Base-by-base conservation (phyloP, 2,888 invertebrate species). In the Drosophila meridiana region DNA sequence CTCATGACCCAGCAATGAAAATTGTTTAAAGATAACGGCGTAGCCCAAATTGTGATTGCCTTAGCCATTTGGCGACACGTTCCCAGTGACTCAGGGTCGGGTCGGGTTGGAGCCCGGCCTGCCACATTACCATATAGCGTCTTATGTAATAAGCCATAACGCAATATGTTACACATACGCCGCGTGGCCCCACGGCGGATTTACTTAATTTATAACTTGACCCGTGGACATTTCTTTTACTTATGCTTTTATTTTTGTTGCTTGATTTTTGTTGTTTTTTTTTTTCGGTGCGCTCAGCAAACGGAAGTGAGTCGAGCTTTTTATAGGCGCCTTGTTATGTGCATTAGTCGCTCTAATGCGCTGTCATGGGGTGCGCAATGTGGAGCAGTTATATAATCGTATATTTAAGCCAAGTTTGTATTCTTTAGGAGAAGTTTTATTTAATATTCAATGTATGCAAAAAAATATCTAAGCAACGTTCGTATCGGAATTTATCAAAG, bases 111-210 rank as follows among this genome's bases (percentile, higher is more conserved):
- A 48, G 55, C 53, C 53, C 47, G 4, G 11, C 34, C 6, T 2
- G 28, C 36, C 36, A 26, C 42, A 47, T 57, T 42, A 45, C 58
- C 57, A 80, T 73, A 80, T 67, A 64, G 55, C 70, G 71, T 61
- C 70, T 90, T 83, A 87, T 70, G 58, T 78, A 87, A 86, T 76
- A 71, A 82, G 82, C 75, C 87, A 87, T 90, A 89, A 89, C 76
- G 84, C 86, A 82, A 73, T 74, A 77, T 81, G 82, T 77, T 89
- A 90, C 86, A 90, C 90, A 87, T 87, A 87, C 89, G 90, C 87
- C 79, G 48, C 74, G 42, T 74, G 64, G 62, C 69, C 69, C 69
- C 38, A 20, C 26, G 47, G 26, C 52, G 57, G 62, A 67, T 81
- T 72, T 76, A 62, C 82, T 65, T 84, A 88, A 88, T 83, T 90